A percentile compares a stretch with the other conserved stretches of the same genome.
Evolutionary conservation across 2,113 vertebrate species (phyloP).

Genomic region (Leptodactylus fuscus): DNA sequence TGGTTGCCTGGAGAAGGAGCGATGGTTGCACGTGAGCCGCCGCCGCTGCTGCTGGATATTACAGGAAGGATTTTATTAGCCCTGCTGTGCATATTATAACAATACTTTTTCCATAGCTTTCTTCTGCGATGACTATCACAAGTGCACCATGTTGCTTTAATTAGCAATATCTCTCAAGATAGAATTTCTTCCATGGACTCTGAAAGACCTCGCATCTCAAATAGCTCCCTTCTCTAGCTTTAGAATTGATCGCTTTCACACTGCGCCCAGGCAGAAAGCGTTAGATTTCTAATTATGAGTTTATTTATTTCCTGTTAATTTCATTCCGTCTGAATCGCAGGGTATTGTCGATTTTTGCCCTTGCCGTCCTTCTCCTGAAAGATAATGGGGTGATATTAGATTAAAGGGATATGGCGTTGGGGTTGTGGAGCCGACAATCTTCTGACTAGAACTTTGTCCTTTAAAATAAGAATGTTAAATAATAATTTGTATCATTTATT

Average conservation of each 20-base stretch:
- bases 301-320: background rate
- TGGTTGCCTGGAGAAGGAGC: background rate
- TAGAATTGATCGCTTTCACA: background rate
- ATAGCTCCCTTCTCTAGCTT: background rate
- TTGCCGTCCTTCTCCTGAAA: background rate
- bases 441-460: too few relatives aligned
- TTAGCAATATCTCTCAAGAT: slow-evolving; percentile 2
- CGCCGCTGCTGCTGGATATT: background rate
- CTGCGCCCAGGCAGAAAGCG: background rate
- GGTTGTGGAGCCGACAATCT: too few relatives aligned
- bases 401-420: too few relatives aligned
- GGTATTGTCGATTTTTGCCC: background rate
- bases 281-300: slow-evolving; percentile 19
- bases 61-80: slow-evolving; percentile 32
- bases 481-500: too few relatives aligned
- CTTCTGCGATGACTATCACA: background rate
- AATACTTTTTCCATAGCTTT: background rate
- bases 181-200: background rate
- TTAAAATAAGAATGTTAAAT: too few relatives aligned
- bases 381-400: too few relatives aligned
- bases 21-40: slow-evolving; percentile 3
- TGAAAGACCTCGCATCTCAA: background rate
- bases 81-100: background rate
- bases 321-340: background rate
- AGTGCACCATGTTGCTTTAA: slow-evolving; percentile 28